phyloP scores from a whole-genome alignment of 2,113 vertebrate genomes.

The Thermophis baileyi region DNA sequence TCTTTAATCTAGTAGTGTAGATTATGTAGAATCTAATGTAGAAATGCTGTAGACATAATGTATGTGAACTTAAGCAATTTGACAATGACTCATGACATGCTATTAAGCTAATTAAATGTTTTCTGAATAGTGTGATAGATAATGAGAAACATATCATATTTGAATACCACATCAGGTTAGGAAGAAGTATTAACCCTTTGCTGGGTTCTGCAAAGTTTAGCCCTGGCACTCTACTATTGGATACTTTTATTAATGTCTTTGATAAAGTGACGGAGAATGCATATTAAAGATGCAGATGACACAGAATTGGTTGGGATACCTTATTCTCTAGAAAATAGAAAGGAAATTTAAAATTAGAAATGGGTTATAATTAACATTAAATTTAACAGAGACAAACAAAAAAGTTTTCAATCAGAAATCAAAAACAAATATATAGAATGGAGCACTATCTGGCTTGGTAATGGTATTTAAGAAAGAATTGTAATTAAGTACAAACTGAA shows the following conservation, averaged over 20 bases:
- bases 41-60: background rate
- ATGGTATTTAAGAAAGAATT: background rate
- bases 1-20: background rate
- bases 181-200: background rate
- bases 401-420: background rate
- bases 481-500: background rate
- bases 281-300: background rate
- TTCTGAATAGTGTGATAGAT: background rate
- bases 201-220: background rate
- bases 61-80: background rate
- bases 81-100: background rate
- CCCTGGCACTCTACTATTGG: background rate
- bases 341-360: background rate
- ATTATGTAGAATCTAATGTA: too few species aligned
- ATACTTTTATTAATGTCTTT: background rate
- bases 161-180: background rate
- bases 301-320: background rate
- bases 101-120: background rate
- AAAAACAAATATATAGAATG: background rate
- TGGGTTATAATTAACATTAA: background rate
- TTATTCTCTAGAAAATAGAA: background rate
- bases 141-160: background rate
- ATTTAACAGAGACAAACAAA: background rate
- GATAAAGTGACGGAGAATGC: background rate
- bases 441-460: background rate